A percentile compares a stretch with the other conserved stretches of the same genome.
Evolutionary conservation across 2,888 invertebrate species (phyloP).

Genomic region (Microplitis manilae): DNA sequence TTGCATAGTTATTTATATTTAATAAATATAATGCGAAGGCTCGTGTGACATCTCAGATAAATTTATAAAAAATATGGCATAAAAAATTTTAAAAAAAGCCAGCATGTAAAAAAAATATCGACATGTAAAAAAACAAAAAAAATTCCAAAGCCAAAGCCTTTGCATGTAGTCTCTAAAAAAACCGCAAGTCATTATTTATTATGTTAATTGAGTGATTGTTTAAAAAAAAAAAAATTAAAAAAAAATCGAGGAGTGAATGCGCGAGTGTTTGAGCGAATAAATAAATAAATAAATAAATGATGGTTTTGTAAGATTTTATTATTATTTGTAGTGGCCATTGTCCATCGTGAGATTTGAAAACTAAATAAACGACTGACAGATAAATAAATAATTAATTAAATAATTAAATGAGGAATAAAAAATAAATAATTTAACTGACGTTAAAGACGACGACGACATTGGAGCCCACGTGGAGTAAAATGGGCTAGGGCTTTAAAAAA

Average conservation of each 20-base stretch:
- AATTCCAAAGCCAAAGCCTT: conserved; percentile 39
- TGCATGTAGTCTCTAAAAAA: conserved; percentile 15
- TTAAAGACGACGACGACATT: conserved; percentile 42
- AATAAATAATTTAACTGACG: conserved; percentile 46
- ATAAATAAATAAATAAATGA: conserved; percentile 31
- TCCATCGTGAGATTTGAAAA: conserved; percentile 59
- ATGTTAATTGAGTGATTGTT: conserved; percentile 8
- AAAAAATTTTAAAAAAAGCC: neutral
- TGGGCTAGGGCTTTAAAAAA: neutral
- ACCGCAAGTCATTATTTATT: conserved; percentile 9
- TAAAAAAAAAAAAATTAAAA: conserved; percentile 30
- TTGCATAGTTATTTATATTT: neutral
- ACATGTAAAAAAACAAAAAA: conserved; percentile 44
- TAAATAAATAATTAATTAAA: conserved; percentile 53
- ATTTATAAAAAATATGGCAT: neutral
- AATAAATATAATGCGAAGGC: neutral
- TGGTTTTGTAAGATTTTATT: conserved; percentile 68
- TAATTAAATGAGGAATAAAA: conserved; percentile 42
- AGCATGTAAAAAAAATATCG: conserved; percentile 33
- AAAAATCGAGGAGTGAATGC: conserved; percentile 28
- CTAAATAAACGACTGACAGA: conserved; percentile 50
- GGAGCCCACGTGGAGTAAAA: too few relatives aligned
- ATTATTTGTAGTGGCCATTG: conserved; percentile 70
- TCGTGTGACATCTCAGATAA: neutral
- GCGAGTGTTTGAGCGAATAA: conserved; percentile 41